phyloP scores from a whole-genome alignment of 2,113 vertebrate species.

The Shinisaurus crocodilurus region DNA sequence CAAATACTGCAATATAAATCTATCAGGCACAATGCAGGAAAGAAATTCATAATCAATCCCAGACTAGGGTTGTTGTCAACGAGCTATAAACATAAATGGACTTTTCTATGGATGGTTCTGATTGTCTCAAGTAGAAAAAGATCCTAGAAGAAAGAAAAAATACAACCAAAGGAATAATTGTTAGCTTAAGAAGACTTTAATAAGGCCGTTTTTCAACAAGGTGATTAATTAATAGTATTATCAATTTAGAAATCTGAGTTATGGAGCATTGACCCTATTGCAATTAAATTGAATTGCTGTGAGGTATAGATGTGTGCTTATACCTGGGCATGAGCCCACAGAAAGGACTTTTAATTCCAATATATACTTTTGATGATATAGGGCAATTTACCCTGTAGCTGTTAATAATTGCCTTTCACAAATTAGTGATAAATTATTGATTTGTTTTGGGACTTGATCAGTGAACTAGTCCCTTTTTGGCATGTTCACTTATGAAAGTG shows the following conservation, averaged over 20 bases:
- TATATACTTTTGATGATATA: slow-evolving; percentile 18
- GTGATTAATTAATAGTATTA: not conserved
- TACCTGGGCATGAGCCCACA: not conserved
- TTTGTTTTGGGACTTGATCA: slow-evolving; percentile 27
- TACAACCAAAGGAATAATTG: not conserved
- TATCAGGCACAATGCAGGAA: not conserved
- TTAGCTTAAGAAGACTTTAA: not conserved
- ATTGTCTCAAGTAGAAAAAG: not conserved
- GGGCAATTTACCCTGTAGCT: not conserved
- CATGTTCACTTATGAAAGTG: not conserved
- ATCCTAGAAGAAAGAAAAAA: no score
- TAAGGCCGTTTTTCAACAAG: not conserved
- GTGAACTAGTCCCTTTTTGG: slow-evolving; percentile 7
- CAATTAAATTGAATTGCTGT: slow-evolving; percentile 2
- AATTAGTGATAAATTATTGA: slow-evolving; percentile 25
- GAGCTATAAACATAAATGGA: not conserved
- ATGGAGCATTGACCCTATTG: not conserved
- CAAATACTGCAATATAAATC: not conserved
- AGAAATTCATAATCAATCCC: not conserved
- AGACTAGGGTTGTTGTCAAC: not conserved
- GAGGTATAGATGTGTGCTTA: not conserved
- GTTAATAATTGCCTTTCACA: slow-evolving; percentile 19
- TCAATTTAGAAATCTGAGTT: slow-evolving; percentile 6
- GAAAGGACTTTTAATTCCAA: slow-evolving; percentile 15
- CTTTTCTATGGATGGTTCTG: not conserved